These are phyloP conservation scores for Bembecia ichneumoniformis DNA, from an alignment of 2,888 invertebrate genomes.

Conservation along the genomic window DNA sequence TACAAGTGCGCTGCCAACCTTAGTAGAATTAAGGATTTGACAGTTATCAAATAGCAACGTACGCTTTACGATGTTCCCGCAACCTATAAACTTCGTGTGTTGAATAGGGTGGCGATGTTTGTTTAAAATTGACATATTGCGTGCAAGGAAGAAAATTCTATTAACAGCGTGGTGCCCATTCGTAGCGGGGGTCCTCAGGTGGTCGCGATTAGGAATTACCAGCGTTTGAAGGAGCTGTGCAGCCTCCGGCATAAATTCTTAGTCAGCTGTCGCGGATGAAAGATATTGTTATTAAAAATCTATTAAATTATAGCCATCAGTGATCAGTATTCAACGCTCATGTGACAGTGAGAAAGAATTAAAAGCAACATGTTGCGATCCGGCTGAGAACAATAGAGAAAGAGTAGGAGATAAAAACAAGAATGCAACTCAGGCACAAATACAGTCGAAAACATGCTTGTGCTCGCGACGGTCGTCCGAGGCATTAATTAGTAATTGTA, in stretches of 20 bases:
- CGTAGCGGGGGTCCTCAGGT: background rate
- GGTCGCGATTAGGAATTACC: background rate
- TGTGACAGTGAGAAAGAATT: slow-evolving; percentile 64
- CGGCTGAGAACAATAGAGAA: slow-evolving; percentile 63
- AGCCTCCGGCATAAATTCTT: background rate
- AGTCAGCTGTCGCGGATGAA: background rate
- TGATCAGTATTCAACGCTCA: slow-evolving; percentile 60
- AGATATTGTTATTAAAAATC: background rate
- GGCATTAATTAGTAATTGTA: slow-evolving; percentile 63
- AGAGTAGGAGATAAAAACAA: slow-evolving; percentile 50
- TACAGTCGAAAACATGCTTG: slow-evolving; percentile 39
- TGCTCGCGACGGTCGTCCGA: slow-evolving; percentile 21
- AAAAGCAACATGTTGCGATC: slow-evolving; percentile 63
- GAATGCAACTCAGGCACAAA: slow-evolving; percentile 37
- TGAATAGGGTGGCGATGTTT: background rate
- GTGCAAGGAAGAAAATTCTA: background rate
- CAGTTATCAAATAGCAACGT: too few relatives aligned
- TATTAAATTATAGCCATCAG: background rate
- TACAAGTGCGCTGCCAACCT: too few relatives aligned
- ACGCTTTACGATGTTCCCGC: too few relatives aligned
- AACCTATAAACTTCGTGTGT: too few relatives aligned
- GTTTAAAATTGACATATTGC: background rate
- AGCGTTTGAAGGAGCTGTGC: background rate
- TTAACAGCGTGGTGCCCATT: background rate
- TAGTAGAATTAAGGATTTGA: too few relatives aligned